Evolutionary conservation across 2,113 vertebrate species (phyloP).

Genomic region (Cardinalis cardinalis): DNA sequence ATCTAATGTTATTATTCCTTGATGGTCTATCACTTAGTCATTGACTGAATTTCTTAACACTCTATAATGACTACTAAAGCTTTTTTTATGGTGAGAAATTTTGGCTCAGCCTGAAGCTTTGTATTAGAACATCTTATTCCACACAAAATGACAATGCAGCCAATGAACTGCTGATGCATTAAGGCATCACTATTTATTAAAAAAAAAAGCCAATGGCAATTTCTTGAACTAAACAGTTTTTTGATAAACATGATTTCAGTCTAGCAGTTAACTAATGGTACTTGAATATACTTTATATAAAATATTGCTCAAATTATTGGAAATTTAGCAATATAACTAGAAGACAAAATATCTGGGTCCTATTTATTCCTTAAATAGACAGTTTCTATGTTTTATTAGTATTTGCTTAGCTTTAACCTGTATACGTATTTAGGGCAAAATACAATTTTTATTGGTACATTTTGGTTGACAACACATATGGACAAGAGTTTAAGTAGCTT

Average conservation of each 20-base stretch:
- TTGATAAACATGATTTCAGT: not conserved
- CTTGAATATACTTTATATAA: not conserved
- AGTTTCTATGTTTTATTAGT: not conserved
- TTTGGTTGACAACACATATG: not conserved
- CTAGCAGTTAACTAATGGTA: not conserved
- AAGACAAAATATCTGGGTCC: not conserved
- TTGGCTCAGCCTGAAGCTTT: not conserved
- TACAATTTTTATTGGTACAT: not conserved
- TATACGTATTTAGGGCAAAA: not conserved
- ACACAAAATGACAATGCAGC: not conserved
- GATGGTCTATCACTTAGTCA: not conserved
- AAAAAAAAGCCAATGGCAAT: not conserved
- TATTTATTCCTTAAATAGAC: not conserved
- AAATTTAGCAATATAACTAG: not conserved
- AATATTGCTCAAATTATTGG: not conserved
- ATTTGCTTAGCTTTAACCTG: not conserved
- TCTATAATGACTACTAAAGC: not conserved
- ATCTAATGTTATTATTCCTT: constrained; percentile 7
- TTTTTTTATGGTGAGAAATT: not conserved
- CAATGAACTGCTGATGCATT: not conserved
- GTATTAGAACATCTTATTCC: not conserved
- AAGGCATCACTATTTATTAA: not conserved
- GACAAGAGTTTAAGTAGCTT: not conserved
- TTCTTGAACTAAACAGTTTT: not conserved
- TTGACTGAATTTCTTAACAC: not conserved